A percentile compares a stretch with the other conserved stretches of the same genome.
Evolutionary conservation across 1,140 invertebrate genomes (phyloP).

Genomic region (Sycobia sp.): DNA sequence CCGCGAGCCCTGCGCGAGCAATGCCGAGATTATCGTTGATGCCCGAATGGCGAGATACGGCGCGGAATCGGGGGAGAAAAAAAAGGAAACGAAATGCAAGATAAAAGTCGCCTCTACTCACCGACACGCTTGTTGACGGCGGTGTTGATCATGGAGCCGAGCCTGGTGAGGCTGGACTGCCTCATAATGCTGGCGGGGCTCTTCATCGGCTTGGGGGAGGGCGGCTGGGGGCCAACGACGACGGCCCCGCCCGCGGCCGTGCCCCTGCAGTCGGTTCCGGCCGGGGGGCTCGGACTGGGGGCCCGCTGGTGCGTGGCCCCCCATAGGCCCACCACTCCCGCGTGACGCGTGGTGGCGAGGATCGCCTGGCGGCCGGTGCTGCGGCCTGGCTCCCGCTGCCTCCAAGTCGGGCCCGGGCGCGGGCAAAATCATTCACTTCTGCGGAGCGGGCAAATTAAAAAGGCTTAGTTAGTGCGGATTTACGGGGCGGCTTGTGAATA

Average conservation of each 20-base stretch:
- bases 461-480: no score
- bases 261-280: neutral
- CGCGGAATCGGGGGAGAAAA: no score
- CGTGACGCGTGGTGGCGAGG: constrained; percentile 56
- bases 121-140: constrained; percentile 65
- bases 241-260: constrained; percentile 26
- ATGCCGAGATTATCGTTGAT: no score
- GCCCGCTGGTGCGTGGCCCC: constrained; percentile 59
- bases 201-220: constrained; percentile 57
- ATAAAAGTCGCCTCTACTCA: no score
- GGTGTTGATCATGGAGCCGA: constrained; percentile 71
- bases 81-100: no score
- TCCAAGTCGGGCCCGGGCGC: constrained; percentile 31
- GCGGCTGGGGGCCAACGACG: constrained; percentile 20
- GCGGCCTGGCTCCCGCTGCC: neutral
- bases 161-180: constrained; percentile 71
- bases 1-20: no score
- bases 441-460: no score
- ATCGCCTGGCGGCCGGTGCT: neutral
- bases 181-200: constrained; percentile 66
- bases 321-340: constrained; percentile 61
- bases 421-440: constrained; percentile 25
- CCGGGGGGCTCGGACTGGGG: constrained; percentile 45
- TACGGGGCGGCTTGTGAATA: no score
- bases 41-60: no score